A percentile compares a stretch with the other conserved stretches of the same genome.
Evolutionary conservation across 2,113 vertebrate genomes (phyloP).

Genomic region (Litocranius walleri): DNA sequence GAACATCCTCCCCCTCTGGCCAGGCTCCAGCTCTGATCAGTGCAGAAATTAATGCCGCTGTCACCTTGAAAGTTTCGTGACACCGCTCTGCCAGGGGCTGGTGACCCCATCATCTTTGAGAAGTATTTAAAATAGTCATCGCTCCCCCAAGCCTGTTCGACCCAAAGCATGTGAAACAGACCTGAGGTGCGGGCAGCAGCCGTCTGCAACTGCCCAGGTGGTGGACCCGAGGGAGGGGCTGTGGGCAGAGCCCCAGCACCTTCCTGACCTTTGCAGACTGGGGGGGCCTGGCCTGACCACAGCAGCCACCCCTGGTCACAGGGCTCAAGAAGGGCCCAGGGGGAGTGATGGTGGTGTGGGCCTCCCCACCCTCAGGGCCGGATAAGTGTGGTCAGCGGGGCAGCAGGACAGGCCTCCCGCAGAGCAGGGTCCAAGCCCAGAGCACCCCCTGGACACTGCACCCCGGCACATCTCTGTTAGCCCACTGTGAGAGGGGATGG

Average conservation of each 20-base stretch:
- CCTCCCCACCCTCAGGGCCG: neutral
- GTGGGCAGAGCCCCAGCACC: neutral
- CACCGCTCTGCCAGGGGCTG: too few species aligned
- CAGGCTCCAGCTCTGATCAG: neutral
- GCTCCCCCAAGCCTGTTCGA: neutral
- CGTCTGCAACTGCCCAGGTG: fast-evolving
- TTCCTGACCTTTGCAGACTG: neutral
- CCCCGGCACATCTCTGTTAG: neutral
- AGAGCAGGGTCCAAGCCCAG: neutral
- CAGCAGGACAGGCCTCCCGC: neutral
- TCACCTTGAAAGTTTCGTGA: neutral
- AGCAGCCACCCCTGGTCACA: fast-evolving
- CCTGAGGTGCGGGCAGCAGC: neutral
- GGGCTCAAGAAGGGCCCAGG: neutral
- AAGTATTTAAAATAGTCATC: neutral
- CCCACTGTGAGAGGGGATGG: neutral
- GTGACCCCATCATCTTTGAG: too few species aligned
- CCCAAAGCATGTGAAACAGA: neutral
- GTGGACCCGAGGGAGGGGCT: fast-evolving
- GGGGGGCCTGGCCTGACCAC: fast-evolving
- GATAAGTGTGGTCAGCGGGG: neutral
- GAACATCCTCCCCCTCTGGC: fast-evolving
- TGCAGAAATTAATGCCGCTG: neutral
- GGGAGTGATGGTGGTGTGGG: fast-evolving
- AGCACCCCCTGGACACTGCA: neutral